Conservation (phyloP, 2,797 vertebrate genomes). For the Trachops cirrhosus region DNA sequence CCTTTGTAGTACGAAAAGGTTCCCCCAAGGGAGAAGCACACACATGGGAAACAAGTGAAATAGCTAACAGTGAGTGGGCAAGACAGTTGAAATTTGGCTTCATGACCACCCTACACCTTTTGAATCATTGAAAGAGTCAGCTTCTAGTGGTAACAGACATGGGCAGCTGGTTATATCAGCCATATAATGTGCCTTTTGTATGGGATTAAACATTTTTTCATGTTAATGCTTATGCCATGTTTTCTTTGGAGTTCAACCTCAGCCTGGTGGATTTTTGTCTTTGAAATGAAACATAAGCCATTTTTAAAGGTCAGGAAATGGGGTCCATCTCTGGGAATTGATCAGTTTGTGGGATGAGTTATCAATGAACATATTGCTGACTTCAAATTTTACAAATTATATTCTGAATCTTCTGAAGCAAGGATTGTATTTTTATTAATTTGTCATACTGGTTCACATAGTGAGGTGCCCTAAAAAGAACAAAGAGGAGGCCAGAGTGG, state of each 20-base stretch:
- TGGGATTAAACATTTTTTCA: not conserved
- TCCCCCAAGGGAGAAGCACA: not conserved
- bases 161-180: not conserved
- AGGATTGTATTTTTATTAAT: not conserved
- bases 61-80: not conserved
- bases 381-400: not conserved
- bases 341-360: not conserved
- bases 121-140: not conserved
- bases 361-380: not conserved
- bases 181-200: not conserved
- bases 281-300: not conserved
- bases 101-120: not conserved
- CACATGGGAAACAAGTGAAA: not conserved
- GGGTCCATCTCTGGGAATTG: not conserved
- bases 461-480: not conserved
- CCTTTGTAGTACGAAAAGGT: not conserved
- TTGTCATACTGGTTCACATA: not conserved
- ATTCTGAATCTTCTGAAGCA: not conserved
- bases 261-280: not conserved
- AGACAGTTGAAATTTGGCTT: conserved; percentile 25
- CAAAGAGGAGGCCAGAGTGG: not conserved
- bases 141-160: not conserved
- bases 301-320: conserved; percentile 23
- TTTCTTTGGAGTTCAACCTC: conserved; percentile 8
- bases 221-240: not conserved